Evolutionary conservation across 2,797 vertebrate species (phyloP), one percentile per base, ranked within the genome.

Genomic region (Lepilemur ruficaudatus): DNA sequence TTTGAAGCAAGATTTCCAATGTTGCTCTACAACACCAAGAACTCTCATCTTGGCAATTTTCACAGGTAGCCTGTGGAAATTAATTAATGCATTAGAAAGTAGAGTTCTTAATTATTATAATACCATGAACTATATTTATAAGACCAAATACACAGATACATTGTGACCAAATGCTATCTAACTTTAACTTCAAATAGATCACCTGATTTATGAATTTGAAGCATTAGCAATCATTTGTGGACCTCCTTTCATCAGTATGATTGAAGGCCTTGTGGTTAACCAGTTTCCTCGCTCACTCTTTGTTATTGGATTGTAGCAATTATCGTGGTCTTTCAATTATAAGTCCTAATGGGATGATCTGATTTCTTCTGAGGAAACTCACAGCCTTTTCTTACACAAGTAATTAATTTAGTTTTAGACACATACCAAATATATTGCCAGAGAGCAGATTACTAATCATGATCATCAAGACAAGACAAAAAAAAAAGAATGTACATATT

Each of bases 381-480:
- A 35, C 12, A 65, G 5, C 1, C 1, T 73, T 91, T 89, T 38
- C 22, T 69, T 55, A 80, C 75, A 46, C 1, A 63, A 46, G n/a
- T 87, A 90, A 90, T 79, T 95, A 94, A 90, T 43, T 92, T 87
- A 72, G 28, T 81, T 95, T 81, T 75, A 88, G 52, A 96, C 20
- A 79, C 6, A 69, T 48, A 48, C 4, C 69, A 86, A 7, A 80
- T 83, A 15, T 43, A 76, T 72, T 88, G 17, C 35, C 23, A 92
- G 43, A 52, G 9, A 86, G 8, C 18, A 82, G 20, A 70, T 76
- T 69, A 83, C 6, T 59, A 28, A 25, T 10, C 18, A n/a, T 43
- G 28, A 9, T 46, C 50, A 67, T 81, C 25, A 63, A 70, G 50
- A 91, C 2, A 70, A 72, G 9, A 78, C n/a, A 89, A 79, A 87